These are phyloP conservation scores for Psilanteris sp. DNA, from an alignment of 1,140 invertebrate species.

Conservation along the genomic window DNA sequence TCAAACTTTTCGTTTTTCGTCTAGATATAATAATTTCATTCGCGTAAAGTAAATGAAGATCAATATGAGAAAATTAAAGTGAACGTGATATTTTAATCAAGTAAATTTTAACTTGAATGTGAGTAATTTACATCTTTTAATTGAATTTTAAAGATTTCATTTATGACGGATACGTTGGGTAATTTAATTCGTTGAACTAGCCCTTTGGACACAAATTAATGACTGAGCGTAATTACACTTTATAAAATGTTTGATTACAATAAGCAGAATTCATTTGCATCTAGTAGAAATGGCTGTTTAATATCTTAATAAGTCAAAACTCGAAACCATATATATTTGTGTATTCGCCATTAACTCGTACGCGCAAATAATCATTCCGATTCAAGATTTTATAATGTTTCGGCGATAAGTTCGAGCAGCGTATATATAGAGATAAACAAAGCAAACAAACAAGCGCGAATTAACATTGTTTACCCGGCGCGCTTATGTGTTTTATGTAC, in stretches of 20 bases:
- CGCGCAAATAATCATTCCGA: neutral
- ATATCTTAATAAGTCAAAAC: constrained; percentile 7
- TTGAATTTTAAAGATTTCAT: constrained; percentile 38
- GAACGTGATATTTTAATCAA: constrained; percentile 23
- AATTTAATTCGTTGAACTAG: constrained; percentile 17
- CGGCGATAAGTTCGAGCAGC: too few species aligned
- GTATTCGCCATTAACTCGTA: constrained; percentile 3
- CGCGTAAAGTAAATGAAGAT: constrained; percentile 7
- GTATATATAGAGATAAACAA: too few species aligned
- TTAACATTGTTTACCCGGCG: too few species aligned
- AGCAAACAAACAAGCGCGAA: too few species aligned
- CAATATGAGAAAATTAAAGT: constrained; percentile 11
- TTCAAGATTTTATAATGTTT: too few species aligned
- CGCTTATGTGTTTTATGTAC: too few species aligned
- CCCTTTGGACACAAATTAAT: constrained; percentile 32
- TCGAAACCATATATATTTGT: too few species aligned
- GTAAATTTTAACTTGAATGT: constrained; percentile 22
- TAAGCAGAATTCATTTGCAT: constrained; percentile 19
- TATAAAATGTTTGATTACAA: constrained; percentile 30
- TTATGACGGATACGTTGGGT: constrained; percentile 5
- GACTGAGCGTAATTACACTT: constrained; percentile 18
- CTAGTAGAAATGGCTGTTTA: constrained; percentile 5
- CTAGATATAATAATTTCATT: constrained; percentile 15
- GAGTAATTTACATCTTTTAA: constrained; percentile 41
- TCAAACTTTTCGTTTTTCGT: neutral